Conservation (phyloP, 2,888 invertebrate species). For the Leucoptera coffeella region DNA sequence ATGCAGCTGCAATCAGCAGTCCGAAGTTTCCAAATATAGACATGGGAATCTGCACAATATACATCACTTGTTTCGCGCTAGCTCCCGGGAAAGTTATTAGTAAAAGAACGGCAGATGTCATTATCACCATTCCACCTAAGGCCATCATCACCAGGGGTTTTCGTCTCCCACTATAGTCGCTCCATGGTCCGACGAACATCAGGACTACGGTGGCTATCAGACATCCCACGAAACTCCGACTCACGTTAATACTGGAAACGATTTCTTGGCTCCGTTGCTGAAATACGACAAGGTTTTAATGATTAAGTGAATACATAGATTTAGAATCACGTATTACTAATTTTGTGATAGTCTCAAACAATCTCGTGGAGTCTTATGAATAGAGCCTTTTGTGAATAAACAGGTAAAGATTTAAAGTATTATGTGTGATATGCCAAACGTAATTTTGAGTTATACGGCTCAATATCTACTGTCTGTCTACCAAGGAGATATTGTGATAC, state of each 20-base stretch:
- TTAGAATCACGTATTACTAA: no score
- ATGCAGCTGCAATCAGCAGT: slow-evolving; percentile 66
- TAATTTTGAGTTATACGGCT: no score
- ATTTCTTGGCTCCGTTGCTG: slow-evolving; percentile 49
- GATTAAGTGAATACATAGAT: no score
- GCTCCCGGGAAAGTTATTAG: slow-evolving; percentile 36
- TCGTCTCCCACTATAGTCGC: slow-evolving; percentile 52
- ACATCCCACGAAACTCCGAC: slow-evolving; percentile 36
- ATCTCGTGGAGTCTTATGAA: no score
- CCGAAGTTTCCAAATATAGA: slow-evolving; percentile 64
- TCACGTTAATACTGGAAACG: slow-evolving; percentile 64
- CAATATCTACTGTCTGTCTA: no score
- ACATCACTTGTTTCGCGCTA: slow-evolving; percentile 29
- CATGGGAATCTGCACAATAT: slow-evolving; percentile 55
- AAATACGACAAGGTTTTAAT: no score
- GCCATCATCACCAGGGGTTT: slow-evolving; percentile 54
- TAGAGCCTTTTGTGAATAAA: no score
- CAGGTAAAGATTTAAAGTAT: no score
- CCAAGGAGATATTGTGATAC: no score
- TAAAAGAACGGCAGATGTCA: slow-evolving; percentile 36
- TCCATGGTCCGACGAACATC: slow-evolving; percentile 57
- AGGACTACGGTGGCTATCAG: slow-evolving; percentile 56
- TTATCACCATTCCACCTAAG: slow-evolving; percentile 45
- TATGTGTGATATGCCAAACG: no score
- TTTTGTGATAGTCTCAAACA: no score